Evolutionary conservation across 2,888 invertebrate genomes (phyloP), one percentile per base, ranked within the genome.

Genomic region (Campopleginae sp.): DNA sequence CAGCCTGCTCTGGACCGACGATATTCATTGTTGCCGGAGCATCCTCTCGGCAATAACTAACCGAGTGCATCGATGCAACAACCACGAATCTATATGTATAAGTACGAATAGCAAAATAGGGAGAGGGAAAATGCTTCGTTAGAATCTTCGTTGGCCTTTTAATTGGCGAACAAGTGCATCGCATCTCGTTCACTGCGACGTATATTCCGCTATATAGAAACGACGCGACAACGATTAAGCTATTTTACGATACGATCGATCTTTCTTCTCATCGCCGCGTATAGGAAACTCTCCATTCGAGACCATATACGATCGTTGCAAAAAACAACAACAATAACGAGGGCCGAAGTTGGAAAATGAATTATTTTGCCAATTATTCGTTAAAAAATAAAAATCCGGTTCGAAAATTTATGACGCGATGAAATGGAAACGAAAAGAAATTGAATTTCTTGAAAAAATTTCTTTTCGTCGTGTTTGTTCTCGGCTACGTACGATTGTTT

Each of bases 101-200:
- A 58, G 77, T 71, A 75, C 82, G 38, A 84, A 82, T 82, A 63
- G 38, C 27, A 58, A 27, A 27, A 58, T 14, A 14, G 12, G 23
- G 58, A 58, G 58, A 58, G 58, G 58, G 58, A 58, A 58, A 58
- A 58, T 58, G 76, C 74, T 81, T 78, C 71, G 84, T 85, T 87
- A 87, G 81, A 82, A 81, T 85, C 79, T 84, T 81, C 85, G 81
- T 85, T 58, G 86, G 82, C 77, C 83, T 83, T 85, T 81, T 82
- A 80, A 85, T 85, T 82, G 85, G 85, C 82, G 65, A 38, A 66
- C 80, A 33, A 80, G 80, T 74, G 80, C 66, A 74, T 80, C 66
- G 80, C 66, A 63, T 80, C 54, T 74, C 17, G 65, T 54, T 79
- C 61, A 42, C 48, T 19, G 19, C 78, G 58, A 70, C 70, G 27